Evolutionary conservation across 2,113 vertebrate genomes (phyloP).

Genomic region (Lampris incognitus): DNA sequence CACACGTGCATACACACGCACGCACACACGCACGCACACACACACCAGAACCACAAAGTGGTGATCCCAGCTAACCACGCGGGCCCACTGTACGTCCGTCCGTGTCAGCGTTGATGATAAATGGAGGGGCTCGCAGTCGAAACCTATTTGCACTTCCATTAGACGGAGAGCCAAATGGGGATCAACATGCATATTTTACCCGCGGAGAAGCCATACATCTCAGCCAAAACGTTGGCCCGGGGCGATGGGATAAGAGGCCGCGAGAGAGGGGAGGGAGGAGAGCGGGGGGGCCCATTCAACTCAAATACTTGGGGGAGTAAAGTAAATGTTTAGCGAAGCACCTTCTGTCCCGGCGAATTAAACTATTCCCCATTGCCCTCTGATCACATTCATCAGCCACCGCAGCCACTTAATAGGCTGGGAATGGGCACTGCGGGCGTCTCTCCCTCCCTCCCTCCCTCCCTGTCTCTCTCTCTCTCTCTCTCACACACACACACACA

Average conservation of each 20-base stretch:
- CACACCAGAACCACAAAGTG: constrained; percentile 14
- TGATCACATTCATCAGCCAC: constrained; percentile 84
- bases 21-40: constrained; percentile 4
- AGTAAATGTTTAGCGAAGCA: constrained; percentile 85
- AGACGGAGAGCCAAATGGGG: constrained; percentile 89
- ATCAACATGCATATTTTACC: constrained; percentile 90
- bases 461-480: not conserved
- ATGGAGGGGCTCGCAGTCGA: constrained; percentile 88
- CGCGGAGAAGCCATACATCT: constrained; percentile 88
- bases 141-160: constrained; percentile 94
- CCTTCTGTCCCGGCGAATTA: constrained; percentile 83
- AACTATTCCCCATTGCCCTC: constrained; percentile 79
- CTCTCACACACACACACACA: not conserved
- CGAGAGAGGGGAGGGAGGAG: constrained; percentile 54
- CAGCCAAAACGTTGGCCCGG: constrained; percentile 85
- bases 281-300: constrained; percentile 71
- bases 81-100: constrained; percentile 65
- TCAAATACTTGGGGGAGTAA: constrained; percentile 84
- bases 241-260: constrained; percentile 83
- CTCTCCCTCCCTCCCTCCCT: constrained; percentile 30
- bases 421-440: constrained; percentile 70
- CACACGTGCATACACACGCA: not conserved
- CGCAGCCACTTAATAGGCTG: constrained; percentile 77
- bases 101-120: constrained; percentile 85
- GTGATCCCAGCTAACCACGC: constrained; percentile 30